phyloP scores from a whole-genome alignment of 2,113 vertebrate species.

The Ceratotherium simum region DNA sequence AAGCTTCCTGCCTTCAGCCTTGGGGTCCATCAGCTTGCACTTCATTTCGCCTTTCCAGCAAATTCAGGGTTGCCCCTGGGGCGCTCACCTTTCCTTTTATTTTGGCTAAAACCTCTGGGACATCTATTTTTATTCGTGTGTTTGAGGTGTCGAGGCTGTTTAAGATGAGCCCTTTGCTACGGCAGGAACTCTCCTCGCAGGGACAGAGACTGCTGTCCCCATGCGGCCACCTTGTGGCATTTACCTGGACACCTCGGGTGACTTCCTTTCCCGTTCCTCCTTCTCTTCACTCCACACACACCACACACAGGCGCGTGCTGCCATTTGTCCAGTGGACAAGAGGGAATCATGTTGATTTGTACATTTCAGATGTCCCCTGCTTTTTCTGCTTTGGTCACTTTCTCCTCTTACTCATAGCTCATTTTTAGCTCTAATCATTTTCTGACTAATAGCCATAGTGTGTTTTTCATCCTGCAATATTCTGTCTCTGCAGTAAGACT shows the following conservation, averaged over 20 bases:
- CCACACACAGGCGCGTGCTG: rapidly evolving
- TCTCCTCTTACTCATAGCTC: background rate
- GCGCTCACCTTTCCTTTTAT: slow-evolving; percentile 72
- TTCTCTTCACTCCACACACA: background rate
- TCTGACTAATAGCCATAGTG: background rate
- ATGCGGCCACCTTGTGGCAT: background rate
- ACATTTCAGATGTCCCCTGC: background rate
- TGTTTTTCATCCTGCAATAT: background rate
- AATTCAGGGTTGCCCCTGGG: slow-evolving; percentile 53
- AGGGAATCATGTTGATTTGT: background rate
- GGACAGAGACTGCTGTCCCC: background rate
- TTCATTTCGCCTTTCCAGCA: slow-evolving; percentile 43
- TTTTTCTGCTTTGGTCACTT: background rate
- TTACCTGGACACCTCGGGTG: background rate
- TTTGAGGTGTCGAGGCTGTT: slow-evolving; percentile 58
- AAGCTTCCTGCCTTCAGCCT: slow-evolving; percentile 62
- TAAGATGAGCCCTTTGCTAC: background rate
- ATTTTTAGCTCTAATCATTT: background rate
- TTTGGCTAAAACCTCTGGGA: slow-evolving; percentile 47
- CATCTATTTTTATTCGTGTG: slow-evolving; percentile 63
- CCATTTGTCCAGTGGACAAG: background rate
- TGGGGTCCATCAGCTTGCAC: background rate
- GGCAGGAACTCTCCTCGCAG: background rate
- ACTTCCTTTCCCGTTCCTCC: background rate
- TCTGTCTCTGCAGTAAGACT: background rate